These are phyloP conservation scores for Brachyhypopomus occidentalis DNA, from an alignment of 2,113 vertebrate species.

Conservation along the genomic window DNA sequence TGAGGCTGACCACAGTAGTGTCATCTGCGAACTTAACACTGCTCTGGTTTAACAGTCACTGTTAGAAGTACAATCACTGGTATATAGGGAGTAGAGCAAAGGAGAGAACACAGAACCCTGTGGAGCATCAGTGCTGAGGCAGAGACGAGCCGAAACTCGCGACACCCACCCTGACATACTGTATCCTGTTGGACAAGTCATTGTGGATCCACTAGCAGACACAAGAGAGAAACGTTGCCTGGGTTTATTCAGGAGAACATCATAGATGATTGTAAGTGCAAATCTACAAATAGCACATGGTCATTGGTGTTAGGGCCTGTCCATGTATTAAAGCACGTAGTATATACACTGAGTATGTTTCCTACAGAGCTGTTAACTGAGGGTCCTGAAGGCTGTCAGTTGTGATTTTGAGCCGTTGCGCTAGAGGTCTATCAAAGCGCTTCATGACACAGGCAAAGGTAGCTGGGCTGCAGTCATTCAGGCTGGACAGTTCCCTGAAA, in stretches of 20 bases:
- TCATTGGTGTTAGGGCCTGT: neutral
- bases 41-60: neutral
- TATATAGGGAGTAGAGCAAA: neutral
- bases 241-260: neutral
- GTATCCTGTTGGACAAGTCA: neutral
- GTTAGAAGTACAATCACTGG: neutral
- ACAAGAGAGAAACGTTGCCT: neutral
- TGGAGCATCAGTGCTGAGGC: neutral
- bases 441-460: too few relatives aligned
- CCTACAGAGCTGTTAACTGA: too few relatives aligned
- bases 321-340: neutral
- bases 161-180: neutral
- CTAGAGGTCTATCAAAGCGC: too few relatives aligned
- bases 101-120: too few relatives aligned
- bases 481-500: too few relatives aligned
- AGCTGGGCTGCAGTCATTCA: too few relatives aligned
- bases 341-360: too few relatives aligned
- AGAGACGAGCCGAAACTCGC: too few relatives aligned
- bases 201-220: neutral
- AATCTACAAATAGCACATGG: neutral
- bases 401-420: too few relatives aligned
- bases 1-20: neutral
- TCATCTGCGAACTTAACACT: neutral
- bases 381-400: too few relatives aligned
- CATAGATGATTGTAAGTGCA: neutral